Evolutionary conservation across 2,113 vertebrate genomes (phyloP), one percentile per base, ranked within the genome.

Genomic region (Strigops habroptila): DNA sequence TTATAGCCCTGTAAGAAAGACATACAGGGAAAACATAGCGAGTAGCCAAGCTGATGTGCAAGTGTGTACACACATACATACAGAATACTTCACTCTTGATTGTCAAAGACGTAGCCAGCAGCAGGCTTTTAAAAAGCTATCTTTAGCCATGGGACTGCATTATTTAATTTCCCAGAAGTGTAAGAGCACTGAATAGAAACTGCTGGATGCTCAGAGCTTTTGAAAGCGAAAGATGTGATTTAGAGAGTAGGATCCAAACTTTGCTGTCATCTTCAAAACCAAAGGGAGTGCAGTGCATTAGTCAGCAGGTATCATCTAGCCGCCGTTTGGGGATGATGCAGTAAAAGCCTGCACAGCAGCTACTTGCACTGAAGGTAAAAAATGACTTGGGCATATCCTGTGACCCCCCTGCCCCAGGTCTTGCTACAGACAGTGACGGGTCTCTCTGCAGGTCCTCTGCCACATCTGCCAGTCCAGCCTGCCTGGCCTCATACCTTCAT

Each of bases 331-430:
- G 7, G 35, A 35, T 1, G 2, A 4, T 27, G 65, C 83, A 65
- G 74, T 23, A 33, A 53, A 13, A 82, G 46, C 48, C 69, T 43
- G 5, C 0, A 0, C 25, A 82, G 75, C 48, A 82, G 52, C 10
- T 33, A 1, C 0, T 1, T 52, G 51, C 19, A 17, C 64, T 4
- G 1, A 70, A 60, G 43, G 49, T 59, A 21, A 68, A 77, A 59
- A 9, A 10, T 17, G 3, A 81, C 2, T 12, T 21, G 5, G 39
- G 46, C 3, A 1, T 9, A 11, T 2, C 39, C 67, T 46, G 41
- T 31, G 41, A 31, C 10, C 8, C 18, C 16, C 39, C n/a, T n/a
- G 39, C 39, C 33, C 30, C 8, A 4, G 3, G 33, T 28, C 75
- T 35, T 82, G 62, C 23, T 55, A 33, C 21, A 64, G 43, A 14